Evolutionary conservation across 1,140 invertebrate species (phyloP).

Genomic region (Diploscapter pachys): DNA sequence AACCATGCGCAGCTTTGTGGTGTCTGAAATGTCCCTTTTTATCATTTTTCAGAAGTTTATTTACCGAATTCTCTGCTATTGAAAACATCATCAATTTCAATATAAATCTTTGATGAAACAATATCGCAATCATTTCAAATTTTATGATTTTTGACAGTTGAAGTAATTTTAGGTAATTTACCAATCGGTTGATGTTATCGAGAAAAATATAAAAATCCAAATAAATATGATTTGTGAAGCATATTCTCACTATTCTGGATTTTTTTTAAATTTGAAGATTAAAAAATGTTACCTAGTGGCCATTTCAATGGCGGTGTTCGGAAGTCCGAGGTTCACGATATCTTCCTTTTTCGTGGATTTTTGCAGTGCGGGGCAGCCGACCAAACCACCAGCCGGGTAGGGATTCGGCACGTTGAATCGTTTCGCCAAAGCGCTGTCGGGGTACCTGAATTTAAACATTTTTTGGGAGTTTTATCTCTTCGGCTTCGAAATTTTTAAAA

Average conservation of each 20-base stretch:
- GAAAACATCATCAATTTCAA: too few species aligned
- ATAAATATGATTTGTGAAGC: background rate
- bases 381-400: conserved; percentile 65
- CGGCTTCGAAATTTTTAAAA: too few species aligned
- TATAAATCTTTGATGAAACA: too few species aligned
- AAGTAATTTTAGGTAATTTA: conserved; percentile 11
- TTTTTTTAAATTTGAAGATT: background rate
- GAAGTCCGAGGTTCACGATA: conserved; percentile 30
- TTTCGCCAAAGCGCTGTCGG: conserved; percentile 78
- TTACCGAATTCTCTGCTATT: too few species aligned
- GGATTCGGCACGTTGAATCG: conserved; percentile 91
- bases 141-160: conserved; percentile 9
- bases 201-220: background rate
- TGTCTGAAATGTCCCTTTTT: too few species aligned
- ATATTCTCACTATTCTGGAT: background rate
- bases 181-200: background rate
- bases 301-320: conserved; percentile 35
- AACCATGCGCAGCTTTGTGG: too few species aligned
- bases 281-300: conserved; percentile 23
- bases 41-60: too few species aligned
- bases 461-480: too few species aligned
- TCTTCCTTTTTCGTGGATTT: conserved; percentile 24
- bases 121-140: background rate
- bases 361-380: conserved; percentile 35
- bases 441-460: conserved; percentile 61